Conservation (phyloP, 2,888 invertebrate genomes). For the Eurois occulta region DNA sequence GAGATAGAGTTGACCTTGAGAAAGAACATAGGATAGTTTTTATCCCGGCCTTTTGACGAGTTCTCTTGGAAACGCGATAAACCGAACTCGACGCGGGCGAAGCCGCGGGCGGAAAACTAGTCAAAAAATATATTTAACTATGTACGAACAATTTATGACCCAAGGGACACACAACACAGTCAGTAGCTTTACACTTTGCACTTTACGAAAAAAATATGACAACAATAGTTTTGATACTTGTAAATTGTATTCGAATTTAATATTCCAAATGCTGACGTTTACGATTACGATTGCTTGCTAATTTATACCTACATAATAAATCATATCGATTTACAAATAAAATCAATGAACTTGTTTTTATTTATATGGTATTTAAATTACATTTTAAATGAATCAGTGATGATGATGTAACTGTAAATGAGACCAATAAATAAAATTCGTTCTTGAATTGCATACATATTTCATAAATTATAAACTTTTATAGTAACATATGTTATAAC, state of each 20-base stretch:
- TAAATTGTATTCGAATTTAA: background rate
- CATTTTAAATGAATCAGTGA: too few relatives aligned
- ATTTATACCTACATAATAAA: background rate
- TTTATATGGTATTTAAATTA: too few relatives aligned
- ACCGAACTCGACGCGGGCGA: too few relatives aligned
- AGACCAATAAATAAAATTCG: background rate
- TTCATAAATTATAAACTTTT: background rate
- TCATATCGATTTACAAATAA: slow-evolving; percentile 10
- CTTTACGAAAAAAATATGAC: background rate
- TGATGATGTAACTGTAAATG: background rate
- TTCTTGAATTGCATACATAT: background rate
- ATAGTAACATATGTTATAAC: background rate
- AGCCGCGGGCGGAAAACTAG: too few relatives aligned
- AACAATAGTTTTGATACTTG: slow-evolving; percentile 45
- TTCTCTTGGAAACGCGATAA: too few relatives aligned
- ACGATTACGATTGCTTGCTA: background rate
- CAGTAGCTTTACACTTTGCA: background rate
- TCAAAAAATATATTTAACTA: too few relatives aligned
- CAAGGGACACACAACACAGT: background rate
- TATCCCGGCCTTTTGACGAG: too few relatives aligned
- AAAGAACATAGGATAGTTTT: too few relatives aligned
- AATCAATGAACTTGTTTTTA: slow-evolving; percentile 20
- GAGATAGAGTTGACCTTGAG: too few relatives aligned
- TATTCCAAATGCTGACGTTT: background rate
- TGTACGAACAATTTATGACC: background rate